Conservation (phyloP, 2,113 vertebrate genomes). For the Telmatochromis bifrenatus region DNA sequence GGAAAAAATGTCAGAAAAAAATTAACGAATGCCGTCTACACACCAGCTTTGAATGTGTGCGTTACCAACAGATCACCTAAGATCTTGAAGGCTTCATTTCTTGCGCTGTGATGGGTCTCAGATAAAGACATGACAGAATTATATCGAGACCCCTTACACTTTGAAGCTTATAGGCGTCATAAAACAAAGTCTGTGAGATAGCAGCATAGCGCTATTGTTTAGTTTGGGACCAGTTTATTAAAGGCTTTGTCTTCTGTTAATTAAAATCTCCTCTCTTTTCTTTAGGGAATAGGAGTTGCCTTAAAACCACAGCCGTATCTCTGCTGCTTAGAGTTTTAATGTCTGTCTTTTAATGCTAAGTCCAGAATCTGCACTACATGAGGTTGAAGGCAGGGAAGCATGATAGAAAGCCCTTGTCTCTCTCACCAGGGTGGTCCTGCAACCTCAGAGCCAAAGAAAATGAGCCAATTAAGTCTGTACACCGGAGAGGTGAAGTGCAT, state of each 20-base stretch:
- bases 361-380: neutral
- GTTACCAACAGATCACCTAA: neutral
- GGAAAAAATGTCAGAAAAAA: neutral
- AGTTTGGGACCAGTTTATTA: neutral
- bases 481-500: neutral
- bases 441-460: neutral
- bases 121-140: neutral
- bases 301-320: neutral
- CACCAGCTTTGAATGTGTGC: neutral
- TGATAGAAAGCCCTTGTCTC: slow-evolving; percentile 22
- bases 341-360: neutral
- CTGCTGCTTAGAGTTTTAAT: slow-evolving; percentile 2
- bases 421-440: slow-evolving; percentile 15
- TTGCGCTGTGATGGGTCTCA: neutral
- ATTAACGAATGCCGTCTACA: neutral
- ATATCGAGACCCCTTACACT: neutral
- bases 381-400: neutral
- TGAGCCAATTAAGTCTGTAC: slow-evolving; percentile 4
- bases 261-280: slow-evolving; percentile 43
- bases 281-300: slow-evolving; percentile 7
- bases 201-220: neutral
- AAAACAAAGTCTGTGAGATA: neutral
- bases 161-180: neutral
- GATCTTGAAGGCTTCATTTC: neutral
- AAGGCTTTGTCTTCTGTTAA: slow-evolving; percentile 39